Percentiles rank a stretch among this genome's conserved stretches.
Evolutionary conservation across 2,888 invertebrate species (phyloP).

Genomic region (Therioaphis trifolii): DNA sequence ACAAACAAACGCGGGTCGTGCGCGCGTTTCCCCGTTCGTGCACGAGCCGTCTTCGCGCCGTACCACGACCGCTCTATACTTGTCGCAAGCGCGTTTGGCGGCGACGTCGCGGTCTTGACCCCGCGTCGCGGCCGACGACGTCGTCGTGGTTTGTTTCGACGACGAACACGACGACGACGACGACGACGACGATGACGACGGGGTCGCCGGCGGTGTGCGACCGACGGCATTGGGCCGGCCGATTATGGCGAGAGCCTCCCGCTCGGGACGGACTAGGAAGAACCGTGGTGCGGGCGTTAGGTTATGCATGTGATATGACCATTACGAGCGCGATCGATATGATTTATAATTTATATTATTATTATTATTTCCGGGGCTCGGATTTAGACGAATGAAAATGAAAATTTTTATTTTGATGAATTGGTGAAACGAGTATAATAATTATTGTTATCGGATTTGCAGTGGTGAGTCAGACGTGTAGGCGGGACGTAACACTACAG

Average conservation of each 20-base stretch:
- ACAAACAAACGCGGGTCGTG: not conserved
- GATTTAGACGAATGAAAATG: too few relatives aligned
- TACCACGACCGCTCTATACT: not conserved
- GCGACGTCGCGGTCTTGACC: not conserved
- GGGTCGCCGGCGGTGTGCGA: too few relatives aligned
- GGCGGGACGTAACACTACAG: too few relatives aligned
- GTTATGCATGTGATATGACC: too few relatives aligned
- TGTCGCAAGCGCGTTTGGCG: not conserved
- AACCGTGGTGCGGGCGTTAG: not conserved
- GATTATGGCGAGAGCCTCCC: not conserved
- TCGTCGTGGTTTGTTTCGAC: too few relatives aligned
- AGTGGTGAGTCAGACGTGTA: too few relatives aligned
- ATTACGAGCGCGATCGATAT: too few relatives aligned
- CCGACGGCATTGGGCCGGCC: constrained; percentile 18
- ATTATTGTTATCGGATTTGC: too few relatives aligned
- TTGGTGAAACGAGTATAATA: too few relatives aligned
- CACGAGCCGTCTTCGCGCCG: not conserved
- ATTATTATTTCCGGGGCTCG: too few relatives aligned
- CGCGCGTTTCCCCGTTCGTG: constrained; percentile 3
- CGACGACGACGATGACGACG: not conserved
- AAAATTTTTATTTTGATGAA: too few relatives aligned
- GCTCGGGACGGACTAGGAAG: not conserved
- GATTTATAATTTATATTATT: too few relatives aligned
- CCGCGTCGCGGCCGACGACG: not conserved
- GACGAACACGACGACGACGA: not conserved